These are phyloP conservation scores for Tokudaia muenninki DNA, from an alignment of 2,797 vertebrate species.

Conservation along the genomic window DNA sequence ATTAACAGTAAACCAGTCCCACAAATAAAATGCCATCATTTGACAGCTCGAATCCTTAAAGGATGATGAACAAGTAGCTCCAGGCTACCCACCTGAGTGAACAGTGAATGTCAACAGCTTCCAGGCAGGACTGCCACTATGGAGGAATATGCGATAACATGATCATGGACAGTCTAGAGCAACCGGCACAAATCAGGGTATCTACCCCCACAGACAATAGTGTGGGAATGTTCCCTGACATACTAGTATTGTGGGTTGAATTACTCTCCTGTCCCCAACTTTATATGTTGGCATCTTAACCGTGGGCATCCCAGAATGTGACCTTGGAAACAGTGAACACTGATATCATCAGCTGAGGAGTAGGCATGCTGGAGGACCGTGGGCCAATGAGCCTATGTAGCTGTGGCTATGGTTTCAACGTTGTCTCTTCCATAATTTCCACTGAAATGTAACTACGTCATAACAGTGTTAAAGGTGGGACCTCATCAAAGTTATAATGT, in stretches of 20 bases:
- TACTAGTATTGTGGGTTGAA: background rate
- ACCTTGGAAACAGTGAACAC: background rate
- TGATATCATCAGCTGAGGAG: background rate
- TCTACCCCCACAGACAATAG: background rate
- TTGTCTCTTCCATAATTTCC: background rate
- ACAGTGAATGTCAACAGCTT: background rate
- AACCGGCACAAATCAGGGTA: background rate
- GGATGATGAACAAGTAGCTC: background rate
- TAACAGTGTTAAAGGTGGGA: background rate
- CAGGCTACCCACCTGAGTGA: background rate
- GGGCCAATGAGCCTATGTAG: too few relatives aligned
- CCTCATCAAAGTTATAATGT: background rate
- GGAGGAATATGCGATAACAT: background rate
- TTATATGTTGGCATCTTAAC: background rate
- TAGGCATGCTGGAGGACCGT: background rate
- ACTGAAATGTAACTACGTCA: background rate
- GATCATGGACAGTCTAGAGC: background rate
- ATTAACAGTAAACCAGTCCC: background rate
- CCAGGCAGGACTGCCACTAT: background rate
- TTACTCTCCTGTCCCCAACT: background rate
- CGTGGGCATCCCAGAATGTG: background rate
- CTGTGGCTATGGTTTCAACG: background rate
- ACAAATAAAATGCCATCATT: constrained; percentile 8
- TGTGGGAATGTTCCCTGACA: background rate
- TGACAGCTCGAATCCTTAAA: background rate